Percentiles rank a stretch among this genome's conserved stretches.
These are phyloP conservation scores for Chionodraco myersi DNA, from an alignment of 2,113 vertebrate species.

Conservation along the genomic window DNA sequence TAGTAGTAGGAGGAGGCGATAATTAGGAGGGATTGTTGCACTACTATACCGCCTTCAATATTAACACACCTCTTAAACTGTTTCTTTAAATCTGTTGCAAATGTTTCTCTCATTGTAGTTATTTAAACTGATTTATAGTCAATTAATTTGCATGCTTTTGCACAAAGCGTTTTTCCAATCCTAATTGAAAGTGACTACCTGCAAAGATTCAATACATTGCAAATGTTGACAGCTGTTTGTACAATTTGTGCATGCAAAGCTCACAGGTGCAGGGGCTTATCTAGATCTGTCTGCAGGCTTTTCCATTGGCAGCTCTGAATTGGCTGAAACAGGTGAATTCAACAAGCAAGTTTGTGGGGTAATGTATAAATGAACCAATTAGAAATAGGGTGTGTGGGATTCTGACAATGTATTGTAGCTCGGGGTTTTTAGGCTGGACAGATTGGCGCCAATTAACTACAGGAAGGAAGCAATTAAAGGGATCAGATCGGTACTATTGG, in stretches of 20 bases:
- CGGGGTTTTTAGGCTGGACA: constrained; percentile 18
- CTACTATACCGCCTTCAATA: constrained; percentile 17
- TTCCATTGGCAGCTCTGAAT: constrained; percentile 10
- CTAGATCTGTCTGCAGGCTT: constrained; percentile 26
- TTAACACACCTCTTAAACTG: neutral
- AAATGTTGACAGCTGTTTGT: neutral
- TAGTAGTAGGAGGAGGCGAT: neutral
- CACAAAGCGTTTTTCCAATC: neutral
- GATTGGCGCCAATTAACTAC: constrained; percentile 65
- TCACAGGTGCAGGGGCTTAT: constrained; percentile 53
- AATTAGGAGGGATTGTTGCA: constrained; percentile 38
- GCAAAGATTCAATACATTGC: neutral
- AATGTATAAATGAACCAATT: neutral
- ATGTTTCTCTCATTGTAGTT: neutral
- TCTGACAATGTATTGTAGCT: neutral
- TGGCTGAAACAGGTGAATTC: constrained; percentile 47
- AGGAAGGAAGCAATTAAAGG: constrained; percentile 73
- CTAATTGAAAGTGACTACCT: neutral
- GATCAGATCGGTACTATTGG: constrained; percentile 40
- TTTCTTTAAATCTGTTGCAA: neutral
- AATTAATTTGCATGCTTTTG: neutral
- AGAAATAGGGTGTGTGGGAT: neutral
- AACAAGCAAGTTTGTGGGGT: neutral
- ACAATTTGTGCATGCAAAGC: neutral
- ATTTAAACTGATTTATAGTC: neutral